These are phyloP conservation scores for Rhinogobius similis DNA, from an alignment of 2,113 vertebrate species.

Conservation along the genomic window DNA sequence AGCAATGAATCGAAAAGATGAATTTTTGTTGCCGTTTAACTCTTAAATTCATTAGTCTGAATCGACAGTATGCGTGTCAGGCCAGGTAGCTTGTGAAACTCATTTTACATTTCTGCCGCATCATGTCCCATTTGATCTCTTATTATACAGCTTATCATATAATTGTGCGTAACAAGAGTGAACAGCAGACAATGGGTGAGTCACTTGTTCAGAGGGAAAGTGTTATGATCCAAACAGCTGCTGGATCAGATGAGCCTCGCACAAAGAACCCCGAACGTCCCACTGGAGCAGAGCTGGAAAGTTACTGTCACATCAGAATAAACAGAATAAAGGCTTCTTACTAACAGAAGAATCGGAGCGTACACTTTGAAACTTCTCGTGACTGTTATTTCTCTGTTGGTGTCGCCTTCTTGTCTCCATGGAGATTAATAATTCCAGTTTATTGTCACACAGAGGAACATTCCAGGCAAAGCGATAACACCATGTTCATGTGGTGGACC, in stretches of 20 bases:
- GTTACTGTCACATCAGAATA: slow-evolving; percentile 5
- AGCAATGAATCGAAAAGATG: too few species aligned
- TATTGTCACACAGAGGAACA: too few species aligned
- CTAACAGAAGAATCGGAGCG: too few species aligned
- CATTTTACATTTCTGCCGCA: not conserved
- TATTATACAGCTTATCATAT: not conserved
- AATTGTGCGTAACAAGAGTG: not conserved
- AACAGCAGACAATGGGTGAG: not conserved
- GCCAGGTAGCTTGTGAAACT: not conserved
- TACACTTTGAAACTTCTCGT: too few species aligned
- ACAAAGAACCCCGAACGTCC: not conserved
- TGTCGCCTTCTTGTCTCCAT: too few species aligned
- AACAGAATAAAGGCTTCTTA: not conserved
- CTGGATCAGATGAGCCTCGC: slow-evolving; percentile 3
- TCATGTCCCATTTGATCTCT: not conserved
- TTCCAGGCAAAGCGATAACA: too few species aligned
- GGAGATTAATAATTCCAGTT: too few species aligned
- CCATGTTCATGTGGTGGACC: too few species aligned
- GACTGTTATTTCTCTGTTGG: too few species aligned
- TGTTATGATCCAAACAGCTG: not conserved
- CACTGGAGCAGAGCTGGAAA: not conserved
- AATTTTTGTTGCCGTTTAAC: not conserved
- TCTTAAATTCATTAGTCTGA: not conserved
- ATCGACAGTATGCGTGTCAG: too few species aligned
- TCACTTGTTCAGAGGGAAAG: not conserved